Evolutionary conservation across 2,797 vertebrate species (phyloP).

Genomic region (Mus caroli): DNA sequence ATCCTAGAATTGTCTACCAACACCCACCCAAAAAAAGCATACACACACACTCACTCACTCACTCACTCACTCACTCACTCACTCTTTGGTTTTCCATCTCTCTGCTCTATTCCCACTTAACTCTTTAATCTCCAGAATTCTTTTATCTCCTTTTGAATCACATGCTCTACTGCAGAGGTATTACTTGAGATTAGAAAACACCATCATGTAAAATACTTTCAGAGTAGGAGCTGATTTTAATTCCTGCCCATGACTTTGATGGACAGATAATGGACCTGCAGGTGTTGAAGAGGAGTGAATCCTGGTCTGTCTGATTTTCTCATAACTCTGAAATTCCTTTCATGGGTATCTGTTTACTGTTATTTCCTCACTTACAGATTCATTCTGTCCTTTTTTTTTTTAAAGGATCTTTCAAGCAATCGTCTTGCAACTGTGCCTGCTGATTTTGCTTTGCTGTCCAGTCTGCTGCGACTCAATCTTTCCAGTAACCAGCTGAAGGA

Average conservation of each 20-base stretch:
- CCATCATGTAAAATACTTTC: constrained; percentile 28
- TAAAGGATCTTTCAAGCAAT: constrained; percentile 93
- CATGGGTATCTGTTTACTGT: constrained; percentile 24
- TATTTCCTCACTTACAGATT: constrained; percentile 24
- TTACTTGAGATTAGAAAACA: constrained; percentile 41
- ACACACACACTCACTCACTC: not conserved
- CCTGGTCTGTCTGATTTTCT: not conserved
- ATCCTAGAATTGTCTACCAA: not conserved
- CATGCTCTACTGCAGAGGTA: not conserved
- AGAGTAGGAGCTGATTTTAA: constrained; percentile 56
- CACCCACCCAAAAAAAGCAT: too few species aligned
- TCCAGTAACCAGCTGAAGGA: constrained; percentile 90
- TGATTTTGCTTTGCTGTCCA: constrained; percentile 89
- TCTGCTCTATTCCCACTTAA: not conserved
- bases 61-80: not conserved
- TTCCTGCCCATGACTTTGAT: constrained; percentile 38
- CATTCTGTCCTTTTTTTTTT: constrained; percentile 73
- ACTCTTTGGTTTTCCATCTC: not conserved
- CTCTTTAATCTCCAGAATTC: not conserved
- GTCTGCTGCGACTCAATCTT: constrained; percentile 89
- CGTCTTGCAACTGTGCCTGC: constrained; percentile 88
- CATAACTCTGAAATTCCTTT: not conserved
- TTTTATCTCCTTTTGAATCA: not conserved
- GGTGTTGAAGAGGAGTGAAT: not conserved
- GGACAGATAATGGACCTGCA: not conserved